Base-by-base conservation (phyloP, 2,888 invertebrate genomes). In the Cerastis rubricosa region DNA sequence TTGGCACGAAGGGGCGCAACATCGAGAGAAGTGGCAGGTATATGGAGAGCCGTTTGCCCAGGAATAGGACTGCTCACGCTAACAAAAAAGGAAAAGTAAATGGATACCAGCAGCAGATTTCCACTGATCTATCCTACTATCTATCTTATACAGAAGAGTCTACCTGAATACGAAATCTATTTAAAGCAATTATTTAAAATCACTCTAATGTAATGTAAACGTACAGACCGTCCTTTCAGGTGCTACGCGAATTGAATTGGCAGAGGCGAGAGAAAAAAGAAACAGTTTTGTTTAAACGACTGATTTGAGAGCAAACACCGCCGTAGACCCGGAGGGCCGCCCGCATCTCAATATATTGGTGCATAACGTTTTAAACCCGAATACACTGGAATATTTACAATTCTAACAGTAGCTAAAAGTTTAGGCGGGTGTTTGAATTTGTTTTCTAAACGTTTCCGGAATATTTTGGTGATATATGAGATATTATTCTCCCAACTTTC, bases 261-360 rank as follows among this genome's bases (percentile, higher is more conserved):
- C 91, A 89, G 90, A 91, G 85, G 88, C 84, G 89, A 89, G 83
- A 91, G 94, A 93, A 94, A 95, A 94, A 94, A 91, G 92, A 94
- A 94, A 94, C 94, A 93, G 91, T 93, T 94, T 93, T 95, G 93
- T 95, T 95, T 95, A 95, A 95, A 94, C 94, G 92, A 92, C 94
- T 95, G 95, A 95, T 95, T 95, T 94, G 94, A 94, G 95, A 94
- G 95, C 95, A 95, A 95, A 95, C 93, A 94, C 91, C 90, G 86
- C 89, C 90, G 90, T 85, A 88, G 91, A 84, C 84, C 83, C 87
- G 90, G 91, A 87, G 89, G 89, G 88, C 90, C 85, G 87, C 92
- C 94, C 93, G 93, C 92, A 94, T 94, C 89, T 90, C 92, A 89
- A 92, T 93, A 92, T 90, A 92, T 90, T 78, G 80, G 78, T 80